Evolutionary conservation across 2,113 vertebrate genomes (phyloP).

Genomic region (Crypturellus undulatus): DNA sequence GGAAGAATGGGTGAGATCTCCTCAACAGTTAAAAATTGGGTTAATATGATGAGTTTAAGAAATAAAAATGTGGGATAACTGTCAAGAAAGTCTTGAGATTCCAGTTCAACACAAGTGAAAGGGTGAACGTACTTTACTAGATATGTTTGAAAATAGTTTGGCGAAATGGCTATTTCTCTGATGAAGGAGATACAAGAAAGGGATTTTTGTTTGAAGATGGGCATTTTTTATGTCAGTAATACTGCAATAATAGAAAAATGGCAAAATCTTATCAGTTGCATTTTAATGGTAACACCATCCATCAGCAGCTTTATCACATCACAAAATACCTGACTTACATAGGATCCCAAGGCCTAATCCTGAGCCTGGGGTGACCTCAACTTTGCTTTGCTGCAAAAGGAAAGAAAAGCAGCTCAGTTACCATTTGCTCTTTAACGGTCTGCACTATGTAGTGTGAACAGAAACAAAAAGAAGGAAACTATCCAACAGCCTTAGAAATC

Average conservation of each 20-base stretch:
- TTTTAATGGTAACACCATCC: background rate
- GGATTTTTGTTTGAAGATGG: background rate
- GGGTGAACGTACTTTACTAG: fast-evolving
- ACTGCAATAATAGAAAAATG: background rate
- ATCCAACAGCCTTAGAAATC: background rate
- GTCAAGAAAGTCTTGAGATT: background rate
- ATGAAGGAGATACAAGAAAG: background rate
- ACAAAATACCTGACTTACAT: background rate
- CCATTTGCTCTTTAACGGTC: background rate
- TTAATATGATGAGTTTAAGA: background rate
- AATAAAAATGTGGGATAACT: background rate
- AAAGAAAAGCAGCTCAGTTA: background rate
- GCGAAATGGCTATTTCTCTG: background rate
- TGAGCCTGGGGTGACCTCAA: background rate
- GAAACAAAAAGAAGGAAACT: background rate
- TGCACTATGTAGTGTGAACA: background rate
- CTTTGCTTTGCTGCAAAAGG: background rate
- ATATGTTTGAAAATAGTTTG: background rate
- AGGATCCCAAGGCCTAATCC: background rate
- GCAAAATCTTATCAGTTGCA: background rate
- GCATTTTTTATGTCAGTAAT: background rate
- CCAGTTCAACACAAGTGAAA: background rate
- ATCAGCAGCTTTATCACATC: background rate
- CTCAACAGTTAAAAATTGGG: background rate
- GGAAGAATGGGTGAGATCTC: background rate